A percentile compares a stretch with the other conserved stretches of the same genome.
phyloP scores from a whole-genome alignment of 2,113 vertebrate genomes.

The Nansenia antarctica region DNA sequence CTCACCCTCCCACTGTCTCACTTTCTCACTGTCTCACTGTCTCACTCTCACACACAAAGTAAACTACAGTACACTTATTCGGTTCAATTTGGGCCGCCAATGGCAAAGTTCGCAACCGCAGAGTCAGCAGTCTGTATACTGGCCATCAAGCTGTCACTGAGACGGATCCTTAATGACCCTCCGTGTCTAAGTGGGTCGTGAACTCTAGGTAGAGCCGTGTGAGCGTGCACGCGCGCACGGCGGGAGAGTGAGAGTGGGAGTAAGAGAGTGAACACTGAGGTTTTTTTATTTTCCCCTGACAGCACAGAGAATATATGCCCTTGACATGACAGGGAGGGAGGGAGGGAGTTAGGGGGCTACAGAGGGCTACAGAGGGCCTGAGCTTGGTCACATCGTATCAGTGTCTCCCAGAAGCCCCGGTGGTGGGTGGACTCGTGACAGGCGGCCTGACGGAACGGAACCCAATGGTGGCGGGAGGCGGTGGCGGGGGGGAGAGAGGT shows the following conservation, averaged over 20 bases:
- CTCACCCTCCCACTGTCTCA: not conserved
- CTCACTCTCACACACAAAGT: slow-evolving; percentile 47
- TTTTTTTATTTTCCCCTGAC: slow-evolving; percentile 36
- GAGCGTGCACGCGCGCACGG: not conserved
- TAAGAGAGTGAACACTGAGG: slow-evolving; percentile 21
- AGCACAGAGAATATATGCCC: slow-evolving; percentile 52
- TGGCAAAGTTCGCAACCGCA: no score
- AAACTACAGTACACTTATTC: no score
- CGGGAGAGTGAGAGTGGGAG: slow-evolving; percentile 21
- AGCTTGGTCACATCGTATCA: slow-evolving; percentile 67
- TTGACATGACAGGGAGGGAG: slow-evolving; percentile 62
- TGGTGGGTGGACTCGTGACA: not conserved
- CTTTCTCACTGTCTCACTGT: slow-evolving; percentile 22
- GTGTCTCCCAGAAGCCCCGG: slow-evolving; percentile 46
- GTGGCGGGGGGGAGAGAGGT: not conserved
- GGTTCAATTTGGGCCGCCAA: no score
- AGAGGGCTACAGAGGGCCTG: slow-evolving; percentile 6
- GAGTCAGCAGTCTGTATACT: not conserved
- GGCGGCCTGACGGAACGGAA: slow-evolving; percentile 43
- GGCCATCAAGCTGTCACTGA: slow-evolving; percentile 14
- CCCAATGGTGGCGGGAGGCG: slow-evolving; percentile 37
- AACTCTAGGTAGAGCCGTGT: not conserved
- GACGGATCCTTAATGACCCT: slow-evolving; percentile 51
- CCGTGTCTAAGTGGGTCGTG: slow-evolving; percentile 30
- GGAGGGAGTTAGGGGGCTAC: slow-evolving; percentile 13